A percentile compares a stretch with the other conserved stretches of the same genome.
Evolutionary conservation across 2,888 invertebrate genomes (phyloP).

Genomic region (Micropterix aruncella): DNA sequence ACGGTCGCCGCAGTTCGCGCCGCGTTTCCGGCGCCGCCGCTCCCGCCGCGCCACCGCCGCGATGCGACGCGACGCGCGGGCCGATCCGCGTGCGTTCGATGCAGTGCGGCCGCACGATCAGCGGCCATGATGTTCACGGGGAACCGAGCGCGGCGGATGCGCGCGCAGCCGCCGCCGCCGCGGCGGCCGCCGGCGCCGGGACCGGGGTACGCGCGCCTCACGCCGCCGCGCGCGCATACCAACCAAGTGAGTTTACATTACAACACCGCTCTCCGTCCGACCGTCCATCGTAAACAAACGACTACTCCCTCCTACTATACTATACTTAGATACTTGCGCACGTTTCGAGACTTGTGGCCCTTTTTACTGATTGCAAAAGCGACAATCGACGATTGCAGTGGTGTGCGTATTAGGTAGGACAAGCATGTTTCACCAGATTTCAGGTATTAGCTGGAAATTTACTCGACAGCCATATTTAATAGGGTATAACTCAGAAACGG

Average conservation of each 20-base stretch:
- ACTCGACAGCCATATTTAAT: too few relatives aligned
- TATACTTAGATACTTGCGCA: too few relatives aligned
- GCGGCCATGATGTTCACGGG: slow-evolving; percentile 38
- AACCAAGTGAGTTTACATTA: slow-evolving; percentile 23
- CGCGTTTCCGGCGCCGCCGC: slow-evolving; percentile 1
- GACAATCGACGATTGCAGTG: too few relatives aligned
- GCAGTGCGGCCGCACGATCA: slow-evolving; percentile 7
- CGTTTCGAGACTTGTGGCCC: too few relatives aligned
- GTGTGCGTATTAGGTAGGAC: too few relatives aligned
- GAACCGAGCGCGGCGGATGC: slow-evolving; percentile 33
- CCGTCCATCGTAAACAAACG: background rate
- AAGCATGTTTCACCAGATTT: too few relatives aligned
- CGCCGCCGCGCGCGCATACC: slow-evolving; percentile 19
- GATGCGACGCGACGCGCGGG: slow-evolving; percentile 8
- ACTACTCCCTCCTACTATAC: background rate
- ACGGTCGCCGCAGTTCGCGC: too few relatives aligned
- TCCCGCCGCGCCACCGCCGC: slow-evolving; percentile 9
- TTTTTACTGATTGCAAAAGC: too few relatives aligned
- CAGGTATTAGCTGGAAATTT: too few relatives aligned
- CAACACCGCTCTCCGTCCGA: background rate
- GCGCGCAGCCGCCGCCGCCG: slow-evolving; percentile 28
- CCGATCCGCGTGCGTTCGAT: too few relatives aligned
- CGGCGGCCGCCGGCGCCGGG: slow-evolving; percentile 18
- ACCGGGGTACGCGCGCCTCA: slow-evolving; percentile 18
- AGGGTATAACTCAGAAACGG: too few relatives aligned